Conservation (phyloP, 2,888 invertebrate genomes). For the Cataglyphis albicans region DNA sequence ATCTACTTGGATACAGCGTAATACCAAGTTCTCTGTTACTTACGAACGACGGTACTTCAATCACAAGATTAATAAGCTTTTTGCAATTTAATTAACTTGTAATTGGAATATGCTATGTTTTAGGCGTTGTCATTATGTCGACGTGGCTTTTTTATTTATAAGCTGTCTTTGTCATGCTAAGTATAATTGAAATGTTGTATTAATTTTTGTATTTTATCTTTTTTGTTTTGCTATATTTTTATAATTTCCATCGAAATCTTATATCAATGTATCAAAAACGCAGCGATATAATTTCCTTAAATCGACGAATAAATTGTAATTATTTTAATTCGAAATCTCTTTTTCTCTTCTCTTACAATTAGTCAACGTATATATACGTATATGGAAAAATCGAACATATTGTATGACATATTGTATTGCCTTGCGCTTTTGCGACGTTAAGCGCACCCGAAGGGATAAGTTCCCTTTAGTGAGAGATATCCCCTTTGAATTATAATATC, state of each 20-base stretch:
- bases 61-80: constrained; percentile 44
- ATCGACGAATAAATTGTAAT: constrained; percentile 18
- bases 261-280: neutral
- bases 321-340: constrained; percentile 12
- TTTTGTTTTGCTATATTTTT: neutral
- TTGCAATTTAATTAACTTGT: constrained; percentile 26
- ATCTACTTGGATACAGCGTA: constrained; percentile 53
- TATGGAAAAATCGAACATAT: neutral
- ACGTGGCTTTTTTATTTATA: neutral
- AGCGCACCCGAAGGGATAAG: constrained; percentile 29
- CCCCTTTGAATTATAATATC: constrained; percentile 52
- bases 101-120: constrained; percentile 21
- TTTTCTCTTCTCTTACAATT: neutral
- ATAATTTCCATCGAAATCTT: neutral
- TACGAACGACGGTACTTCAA: neutral
- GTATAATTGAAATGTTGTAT: neutral
- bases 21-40: constrained; percentile 31
- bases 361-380: neutral
- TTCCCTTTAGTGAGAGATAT: constrained; percentile 11
- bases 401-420: constrained; percentile 3
- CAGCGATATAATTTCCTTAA: constrained; percentile 1
- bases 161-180: neutral
- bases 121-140: neutral
- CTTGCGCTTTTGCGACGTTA: constrained; percentile 17
- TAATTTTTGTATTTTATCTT: neutral